Conservation (phyloP, 2,797 vertebrate species). For the Adrianichthys oophorus region DNA sequence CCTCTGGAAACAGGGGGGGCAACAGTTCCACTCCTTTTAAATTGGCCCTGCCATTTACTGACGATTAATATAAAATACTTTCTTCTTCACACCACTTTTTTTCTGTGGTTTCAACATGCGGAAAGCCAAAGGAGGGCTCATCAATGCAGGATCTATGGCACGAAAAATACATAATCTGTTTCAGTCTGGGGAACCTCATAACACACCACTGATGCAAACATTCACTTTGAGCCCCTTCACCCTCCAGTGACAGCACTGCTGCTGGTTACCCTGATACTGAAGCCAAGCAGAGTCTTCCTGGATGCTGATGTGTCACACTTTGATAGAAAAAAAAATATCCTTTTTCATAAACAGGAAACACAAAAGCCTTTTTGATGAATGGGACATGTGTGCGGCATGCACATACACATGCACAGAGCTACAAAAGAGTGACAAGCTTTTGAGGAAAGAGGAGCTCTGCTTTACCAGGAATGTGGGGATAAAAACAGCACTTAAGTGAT, state of each 20-base stretch:
- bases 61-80: conserved; percentile 8
- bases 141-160: conserved; percentile 29
- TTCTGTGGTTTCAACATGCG: conserved; percentile 4
- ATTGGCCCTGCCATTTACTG: conserved; percentile 21
- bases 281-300: conserved; percentile 19
- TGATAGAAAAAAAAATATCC: conserved; percentile 33
- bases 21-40: conserved; percentile 6
- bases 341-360: conserved; percentile 46
- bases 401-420: conserved; percentile 9
- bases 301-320: conserved; percentile 43
- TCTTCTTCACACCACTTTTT: conserved; percentile 11
- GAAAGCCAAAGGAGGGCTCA: conserved; percentile 7
- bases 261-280: conserved; percentile 15
- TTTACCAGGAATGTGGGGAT: conserved; percentile 59
- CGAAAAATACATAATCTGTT: conserved; percentile 12
- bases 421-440: conserved; percentile 44
- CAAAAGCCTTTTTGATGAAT: conserved; percentile 40
- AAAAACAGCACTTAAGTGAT: conserved; percentile 71
- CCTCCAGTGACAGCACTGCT: conserved; percentile 10
- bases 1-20: conserved; percentile 1
- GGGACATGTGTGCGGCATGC: conserved; percentile 28
- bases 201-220: conserved; percentile 5
- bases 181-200: conserved; percentile 7
- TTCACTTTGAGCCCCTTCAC: conserved; percentile 8
- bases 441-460: conserved; percentile 52